phyloP scores from a whole-genome alignment of 64 coral and sea anemone genomes.

The Dendronephthya gigantea region DNA sequence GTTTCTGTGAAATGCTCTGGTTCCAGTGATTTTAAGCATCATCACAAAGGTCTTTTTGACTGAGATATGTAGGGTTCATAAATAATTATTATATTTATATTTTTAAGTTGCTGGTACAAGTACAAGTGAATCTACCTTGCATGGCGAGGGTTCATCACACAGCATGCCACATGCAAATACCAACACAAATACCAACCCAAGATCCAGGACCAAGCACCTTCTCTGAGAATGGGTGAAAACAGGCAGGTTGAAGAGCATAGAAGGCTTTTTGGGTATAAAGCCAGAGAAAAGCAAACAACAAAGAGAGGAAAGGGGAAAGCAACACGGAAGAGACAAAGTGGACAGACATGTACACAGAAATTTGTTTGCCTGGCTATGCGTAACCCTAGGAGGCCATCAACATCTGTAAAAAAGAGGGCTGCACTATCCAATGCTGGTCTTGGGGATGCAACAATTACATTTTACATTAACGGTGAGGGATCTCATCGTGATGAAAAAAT shows the following conservation, averaged over 20 bases:
- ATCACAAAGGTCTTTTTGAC: too few species aligned
- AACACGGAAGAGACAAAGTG: not conserved
- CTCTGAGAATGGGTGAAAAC: too few species aligned
- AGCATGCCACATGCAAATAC: too few species aligned
- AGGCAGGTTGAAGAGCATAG: constrained; percentile 17
- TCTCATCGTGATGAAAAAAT: not conserved
- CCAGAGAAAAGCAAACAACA: constrained; percentile 3
- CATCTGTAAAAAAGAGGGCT: constrained; percentile 10
- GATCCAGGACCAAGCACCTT: too few species aligned
- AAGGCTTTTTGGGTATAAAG: constrained; percentile 24
- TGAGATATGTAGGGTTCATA: too few species aligned
- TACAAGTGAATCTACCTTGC: too few species aligned
- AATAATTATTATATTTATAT: too few species aligned
- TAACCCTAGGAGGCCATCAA: not conserved
- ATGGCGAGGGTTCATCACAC: too few species aligned
- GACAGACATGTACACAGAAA: constrained; percentile 19
- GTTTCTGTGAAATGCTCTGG: too few species aligned
- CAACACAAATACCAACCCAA: too few species aligned
- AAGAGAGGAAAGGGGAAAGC: not conserved
- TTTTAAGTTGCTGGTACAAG: too few species aligned
- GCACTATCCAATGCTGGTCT: constrained; percentile 34
- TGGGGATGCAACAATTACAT: not conserved
- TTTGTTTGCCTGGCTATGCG: constrained; percentile 22
- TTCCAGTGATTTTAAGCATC: too few species aligned
- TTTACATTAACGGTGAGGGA: not conserved